phyloP scores from a whole-genome alignment of 2,797 vertebrate genomes.

The Sebastes ruberrimus region DNA sequence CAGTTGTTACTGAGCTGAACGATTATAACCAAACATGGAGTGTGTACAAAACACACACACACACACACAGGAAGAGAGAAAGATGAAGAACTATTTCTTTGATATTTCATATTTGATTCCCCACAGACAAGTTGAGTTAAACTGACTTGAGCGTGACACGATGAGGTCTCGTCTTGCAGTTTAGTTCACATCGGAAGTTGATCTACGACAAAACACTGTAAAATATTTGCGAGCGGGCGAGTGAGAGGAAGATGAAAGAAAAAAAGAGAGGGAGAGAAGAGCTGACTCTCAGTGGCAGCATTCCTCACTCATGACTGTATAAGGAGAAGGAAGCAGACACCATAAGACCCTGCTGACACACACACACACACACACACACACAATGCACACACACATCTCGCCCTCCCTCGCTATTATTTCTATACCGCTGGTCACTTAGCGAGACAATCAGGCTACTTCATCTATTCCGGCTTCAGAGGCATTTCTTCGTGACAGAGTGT shows the following conservation, averaged over 20 bases:
- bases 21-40: conserved; percentile 68
- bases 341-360: conserved; percentile 48
- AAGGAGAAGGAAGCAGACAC: conserved; percentile 74
- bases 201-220: background rate
- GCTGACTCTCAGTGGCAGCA: conserved; percentile 53
- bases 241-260: conserved; percentile 45
- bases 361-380: conserved; percentile 36
- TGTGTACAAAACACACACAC: conserved; percentile 18
- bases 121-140: background rate
- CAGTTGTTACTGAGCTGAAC: conserved; percentile 41
- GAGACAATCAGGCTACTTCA: conserved; percentile 29
- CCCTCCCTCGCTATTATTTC: conserved; percentile 15
- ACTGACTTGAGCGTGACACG: background rate
- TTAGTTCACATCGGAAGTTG: background rate
- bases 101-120: conserved; percentile 8
- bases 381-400: conserved; percentile 23
- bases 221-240: background rate
- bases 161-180: background rate
- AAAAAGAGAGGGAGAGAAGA: conserved; percentile 39
- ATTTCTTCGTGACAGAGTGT: background rate
- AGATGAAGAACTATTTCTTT: background rate
- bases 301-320: conserved; percentile 80
- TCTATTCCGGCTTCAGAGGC: conserved; percentile 22
- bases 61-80: background rate
- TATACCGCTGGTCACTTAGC: conserved; percentile 27